Evolutionary conservation across 2,888 invertebrate species (phyloP).

Genomic region (Lasioglossum oenotherae): DNA sequence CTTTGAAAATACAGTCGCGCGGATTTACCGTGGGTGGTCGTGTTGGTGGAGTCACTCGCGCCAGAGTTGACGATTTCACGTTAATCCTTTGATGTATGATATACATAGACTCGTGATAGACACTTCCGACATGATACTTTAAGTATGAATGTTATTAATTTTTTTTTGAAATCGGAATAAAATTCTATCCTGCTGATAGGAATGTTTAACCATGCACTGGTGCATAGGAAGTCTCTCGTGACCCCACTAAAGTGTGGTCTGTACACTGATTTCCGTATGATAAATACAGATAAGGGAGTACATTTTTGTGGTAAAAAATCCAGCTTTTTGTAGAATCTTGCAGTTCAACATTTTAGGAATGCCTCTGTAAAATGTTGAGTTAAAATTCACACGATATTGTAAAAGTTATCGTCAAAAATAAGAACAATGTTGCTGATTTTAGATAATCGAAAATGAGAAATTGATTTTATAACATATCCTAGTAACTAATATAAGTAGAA

Average conservation of each 20-base stretch:
- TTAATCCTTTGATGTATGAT: no score
- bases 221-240: no score
- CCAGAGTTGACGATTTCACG: no score
- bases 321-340: no score
- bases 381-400: not conserved
- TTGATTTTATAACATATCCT: not conserved
- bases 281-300: no score
- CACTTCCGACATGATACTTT: no score
- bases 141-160: not conserved
- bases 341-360: not conserved
- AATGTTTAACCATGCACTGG: not conserved
- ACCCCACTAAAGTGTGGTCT: not conserved
- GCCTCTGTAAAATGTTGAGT: not conserved
- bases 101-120: no score
- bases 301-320: no score
- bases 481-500: not conserved
- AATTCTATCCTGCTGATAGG: not conserved
- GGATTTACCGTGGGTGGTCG: not conserved
- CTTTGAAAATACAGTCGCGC: not conserved
- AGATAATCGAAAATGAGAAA: no score
- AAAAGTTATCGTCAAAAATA: no score
- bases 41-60: not conserved
- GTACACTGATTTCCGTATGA: not conserved
- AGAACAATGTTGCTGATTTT: not conserved
- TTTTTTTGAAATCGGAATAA: not conserved